Conservation (phyloP, 2,797 vertebrate species). For the Cichlasoma orientale region DNA sequence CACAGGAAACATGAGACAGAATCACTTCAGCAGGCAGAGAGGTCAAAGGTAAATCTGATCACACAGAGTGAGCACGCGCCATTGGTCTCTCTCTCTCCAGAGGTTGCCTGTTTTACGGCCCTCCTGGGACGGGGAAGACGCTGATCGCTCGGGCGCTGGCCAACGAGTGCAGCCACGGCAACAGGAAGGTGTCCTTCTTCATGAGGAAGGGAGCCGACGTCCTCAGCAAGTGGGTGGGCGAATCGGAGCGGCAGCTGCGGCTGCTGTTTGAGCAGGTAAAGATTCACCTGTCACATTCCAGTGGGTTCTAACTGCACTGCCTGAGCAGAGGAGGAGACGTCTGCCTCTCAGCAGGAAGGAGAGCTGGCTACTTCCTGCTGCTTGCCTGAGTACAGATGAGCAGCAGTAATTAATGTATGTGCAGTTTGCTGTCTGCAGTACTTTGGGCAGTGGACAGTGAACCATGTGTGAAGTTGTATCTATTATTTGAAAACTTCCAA, state of each 20-base stretch:
- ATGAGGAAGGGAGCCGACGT: constrained; percentile 94
- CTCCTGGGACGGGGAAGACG: constrained; percentile 93
- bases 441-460: no score
- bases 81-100: constrained; percentile 73
- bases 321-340: not conserved
- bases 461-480: no score
- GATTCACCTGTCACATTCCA: not conserved
- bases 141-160: constrained; percentile 90
- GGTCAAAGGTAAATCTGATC: not conserved
- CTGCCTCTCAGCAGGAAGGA: not conserved
- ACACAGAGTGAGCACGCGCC: not conserved
- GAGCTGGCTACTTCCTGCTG: not conserved
- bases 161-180: constrained; percentile 89
- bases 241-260: constrained; percentile 89
- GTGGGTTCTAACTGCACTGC: not conserved
- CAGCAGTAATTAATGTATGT: no score
- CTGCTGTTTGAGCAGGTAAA: constrained; percentile 90
- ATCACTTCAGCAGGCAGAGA: not conserved
- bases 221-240: constrained; percentile 93
- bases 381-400: not conserved
- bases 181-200: constrained; percentile 89
- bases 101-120: constrained; percentile 92
- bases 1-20: not conserved
- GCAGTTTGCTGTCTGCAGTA: no score
- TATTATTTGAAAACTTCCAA: not conserved